Percentiles rank a stretch among this genome's conserved stretches.
Conservation (phyloP, 2,113 vertebrate genomes). For the Diadophis punctatus region DNA sequence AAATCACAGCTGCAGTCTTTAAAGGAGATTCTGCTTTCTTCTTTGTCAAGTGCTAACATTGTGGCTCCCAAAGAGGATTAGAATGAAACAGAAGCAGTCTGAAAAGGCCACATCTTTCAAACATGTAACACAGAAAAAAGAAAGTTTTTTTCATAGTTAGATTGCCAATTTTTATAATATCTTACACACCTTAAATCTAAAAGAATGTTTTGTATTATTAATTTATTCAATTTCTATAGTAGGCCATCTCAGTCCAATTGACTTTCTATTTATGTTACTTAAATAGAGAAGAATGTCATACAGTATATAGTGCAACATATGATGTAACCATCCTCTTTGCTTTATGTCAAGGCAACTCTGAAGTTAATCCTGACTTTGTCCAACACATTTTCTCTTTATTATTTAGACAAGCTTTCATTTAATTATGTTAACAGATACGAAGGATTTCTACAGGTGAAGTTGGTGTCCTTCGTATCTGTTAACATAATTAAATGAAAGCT, state of each 20-base stretch:
- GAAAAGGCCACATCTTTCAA: slow-evolving; percentile 30
- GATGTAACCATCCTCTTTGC: slow-evolving; percentile 26
- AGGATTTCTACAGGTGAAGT: not conserved
- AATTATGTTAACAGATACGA: not conserved
- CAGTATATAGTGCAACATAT: slow-evolving; percentile 30
- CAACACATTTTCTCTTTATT: not conserved
- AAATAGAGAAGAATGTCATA: slow-evolving; percentile 33
- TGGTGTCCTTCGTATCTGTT: not conserved
- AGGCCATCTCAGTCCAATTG: not conserved
- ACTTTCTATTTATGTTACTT: slow-evolving; percentile 15
- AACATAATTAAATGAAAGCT: not conserved
- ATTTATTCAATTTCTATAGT: not conserved
- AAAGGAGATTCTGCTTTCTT: slow-evolving; percentile 38
- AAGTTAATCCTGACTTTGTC: not conserved
- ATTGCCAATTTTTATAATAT: not conserved
- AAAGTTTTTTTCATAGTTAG: not conserved
- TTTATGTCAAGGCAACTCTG: slow-evolving; percentile 20
- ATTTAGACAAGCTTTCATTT: not conserved
- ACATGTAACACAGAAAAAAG: slow-evolving; percentile 16
- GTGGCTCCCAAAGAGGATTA: slow-evolving; percentile 24
- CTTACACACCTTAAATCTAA: slow-evolving; percentile 37
- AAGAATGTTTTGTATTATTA: slow-evolving; percentile 7
- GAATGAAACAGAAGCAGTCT: slow-evolving; percentile 29
- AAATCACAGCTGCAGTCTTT: slow-evolving; percentile 50
- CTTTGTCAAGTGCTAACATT: slow-evolving; percentile 5